phyloP scores from a whole-genome alignment of 1,140 invertebrate species.

The Halesus radiatus region DNA sequence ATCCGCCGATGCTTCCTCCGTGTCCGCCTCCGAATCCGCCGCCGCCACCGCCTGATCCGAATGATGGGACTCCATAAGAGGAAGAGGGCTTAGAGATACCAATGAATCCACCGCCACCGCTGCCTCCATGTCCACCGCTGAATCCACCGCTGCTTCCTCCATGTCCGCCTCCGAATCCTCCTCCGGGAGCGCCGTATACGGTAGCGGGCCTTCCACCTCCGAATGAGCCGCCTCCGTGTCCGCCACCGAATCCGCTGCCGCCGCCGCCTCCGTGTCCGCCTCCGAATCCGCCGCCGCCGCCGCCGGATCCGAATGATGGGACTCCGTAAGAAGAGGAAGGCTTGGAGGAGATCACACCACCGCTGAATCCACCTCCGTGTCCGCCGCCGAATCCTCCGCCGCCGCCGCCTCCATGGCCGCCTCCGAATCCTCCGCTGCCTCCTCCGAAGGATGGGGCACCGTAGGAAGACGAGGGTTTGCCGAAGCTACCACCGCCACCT shows the following conservation, averaged over 20 bases:
- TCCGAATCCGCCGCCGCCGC: conserved; percentile 52
- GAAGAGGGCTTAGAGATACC: conserved; percentile 65
- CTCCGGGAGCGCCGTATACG: conserved; percentile 62
- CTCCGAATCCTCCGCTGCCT: conserved; percentile 56
- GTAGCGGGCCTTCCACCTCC: conserved; percentile 65
- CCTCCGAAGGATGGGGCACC: conserved; percentile 55
- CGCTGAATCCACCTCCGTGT: conserved; percentile 57
- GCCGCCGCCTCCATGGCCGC: conserved; percentile 61
- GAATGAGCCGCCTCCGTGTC: conserved; percentile 56
- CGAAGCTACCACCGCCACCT: conserved; percentile 62
- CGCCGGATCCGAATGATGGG: conserved; percentile 50
- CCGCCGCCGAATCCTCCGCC: conserved; percentile 60
- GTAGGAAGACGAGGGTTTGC: conserved; percentile 48
- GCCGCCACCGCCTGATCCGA: conserved; percentile 47
- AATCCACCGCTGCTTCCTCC: conserved; percentile 58
- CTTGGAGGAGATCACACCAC: conserved; percentile 62
- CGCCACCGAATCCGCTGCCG: conserved; percentile 56
- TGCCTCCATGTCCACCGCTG: conserved; percentile 60
- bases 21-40: conserved; percentile 60
- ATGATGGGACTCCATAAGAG: conserved; percentile 65
- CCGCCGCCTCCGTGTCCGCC: conserved; percentile 60
- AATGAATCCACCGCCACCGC: conserved; percentile 53
- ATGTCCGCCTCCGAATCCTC: conserved; percentile 59
- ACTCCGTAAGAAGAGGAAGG: conserved; percentile 60
- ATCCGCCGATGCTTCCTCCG: conserved; percentile 52